Evolutionary conservation across 92 coral and sea anemone genomes (phyloP), one percentile per base, ranked within the genome.

Genomic region (Zoanthus sansibaricus): DNA sequence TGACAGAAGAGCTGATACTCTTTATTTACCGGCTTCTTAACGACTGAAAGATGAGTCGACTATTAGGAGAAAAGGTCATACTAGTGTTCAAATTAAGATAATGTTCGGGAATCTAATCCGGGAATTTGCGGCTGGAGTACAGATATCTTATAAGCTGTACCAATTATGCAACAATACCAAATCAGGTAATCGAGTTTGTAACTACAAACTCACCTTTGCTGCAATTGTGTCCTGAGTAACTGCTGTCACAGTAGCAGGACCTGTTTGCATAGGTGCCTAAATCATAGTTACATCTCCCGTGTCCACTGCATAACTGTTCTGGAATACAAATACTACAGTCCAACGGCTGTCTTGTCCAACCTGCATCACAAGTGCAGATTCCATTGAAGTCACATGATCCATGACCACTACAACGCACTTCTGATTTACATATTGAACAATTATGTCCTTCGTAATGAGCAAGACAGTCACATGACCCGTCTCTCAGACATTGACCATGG

Each of bases 321-420:
- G 94, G 87, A 0, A 52, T 25, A 70, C 94, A 92, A 13, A 86
- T 16, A 82, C 94, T 89, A 31, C 94, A 92, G 82, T 92, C 94
- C 68, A 75, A 72, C 9, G 90, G 88, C 21, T 59, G 79, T 25
- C 89, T 52, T 13, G 88, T 92, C 94, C 94, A 92, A 12, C 94
- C 94, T 20, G 73, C 46, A n/a, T 82, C 92, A 86, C 94, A 92
- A 10, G 46, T 82, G 20, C 94, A 92, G 0, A 75, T 89, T 1
- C 92, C 94, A 76, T 92, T 80, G 20, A 76, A 88, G 90, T 89
- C 92, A 75, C 94, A 92, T 45, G 77, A 44, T n/a, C 94, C 94
- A 62, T 89, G 94, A 11, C 94, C 94, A 79, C 90, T 89, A 82
- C 94, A 92, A 17, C 94, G 90, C 45, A 84, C 75, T 11, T 86